phyloP scores from a whole-genome alignment of 2,113 vertebrate species.

The Brienomyrus brachyistius region DNA sequence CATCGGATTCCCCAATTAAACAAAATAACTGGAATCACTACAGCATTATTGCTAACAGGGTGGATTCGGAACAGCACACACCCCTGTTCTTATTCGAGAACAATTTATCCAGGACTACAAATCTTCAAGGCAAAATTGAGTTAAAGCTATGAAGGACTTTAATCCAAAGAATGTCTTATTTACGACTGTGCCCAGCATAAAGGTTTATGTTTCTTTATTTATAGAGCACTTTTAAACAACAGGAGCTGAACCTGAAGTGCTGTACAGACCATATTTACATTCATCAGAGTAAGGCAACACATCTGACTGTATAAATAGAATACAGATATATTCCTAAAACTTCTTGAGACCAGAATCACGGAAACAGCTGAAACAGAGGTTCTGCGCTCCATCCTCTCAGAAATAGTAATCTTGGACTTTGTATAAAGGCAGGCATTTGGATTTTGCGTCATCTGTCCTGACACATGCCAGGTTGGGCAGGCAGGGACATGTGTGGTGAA shows the following conservation, averaged over 20 bases:
- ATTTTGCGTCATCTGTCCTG: constrained; percentile 55
- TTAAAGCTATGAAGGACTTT: not conserved
- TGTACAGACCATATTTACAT: not conserved
- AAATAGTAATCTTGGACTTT: constrained; percentile 64
- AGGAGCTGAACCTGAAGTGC: too few species aligned
- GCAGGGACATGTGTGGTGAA: constrained; percentile 85
- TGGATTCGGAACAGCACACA: not conserved
- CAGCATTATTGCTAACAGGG: not conserved
- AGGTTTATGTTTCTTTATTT: too few species aligned
- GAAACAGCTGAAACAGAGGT: not conserved
- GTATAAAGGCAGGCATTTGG: constrained; percentile 67
- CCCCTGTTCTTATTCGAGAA: not conserved
- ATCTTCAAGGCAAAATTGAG: not conserved
- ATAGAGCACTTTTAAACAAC: too few species aligned
- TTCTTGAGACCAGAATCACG: constrained; percentile 11
- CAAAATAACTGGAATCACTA: not conserved
- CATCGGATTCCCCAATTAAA: not conserved
- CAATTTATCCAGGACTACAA: not conserved
- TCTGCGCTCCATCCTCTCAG: constrained; percentile 30
- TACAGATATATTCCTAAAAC: not conserved
- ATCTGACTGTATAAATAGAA: not conserved
- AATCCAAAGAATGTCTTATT: not conserved
- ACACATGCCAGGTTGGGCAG: constrained; percentile 70
- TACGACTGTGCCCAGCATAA: not conserved
- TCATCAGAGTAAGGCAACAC: not conserved